These are phyloP conservation scores for Ricordea florida DNA, from an alignment of 92 coral and sea anemone species.

Conservation along the genomic window DNA sequence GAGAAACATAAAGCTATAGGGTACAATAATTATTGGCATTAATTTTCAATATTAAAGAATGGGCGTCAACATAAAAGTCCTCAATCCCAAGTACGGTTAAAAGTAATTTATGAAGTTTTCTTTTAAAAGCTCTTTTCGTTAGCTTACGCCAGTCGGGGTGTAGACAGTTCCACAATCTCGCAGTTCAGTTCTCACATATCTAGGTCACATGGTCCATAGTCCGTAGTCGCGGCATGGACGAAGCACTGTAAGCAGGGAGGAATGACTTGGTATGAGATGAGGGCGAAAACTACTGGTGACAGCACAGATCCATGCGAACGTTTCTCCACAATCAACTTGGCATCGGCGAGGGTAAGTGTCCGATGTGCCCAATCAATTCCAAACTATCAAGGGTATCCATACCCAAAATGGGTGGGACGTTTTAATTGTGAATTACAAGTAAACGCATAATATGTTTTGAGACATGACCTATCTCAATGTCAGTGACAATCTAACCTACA, in stretches of 20 bases:
- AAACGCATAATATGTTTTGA: slow-evolving; percentile 16
- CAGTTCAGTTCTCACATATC: too few species aligned
- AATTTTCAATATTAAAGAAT: too few species aligned
- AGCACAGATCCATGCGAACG: slow-evolving; percentile 2
- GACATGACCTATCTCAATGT: slow-evolving; percentile 16
- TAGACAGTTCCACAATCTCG: too few species aligned
- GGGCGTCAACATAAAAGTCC: too few species aligned
- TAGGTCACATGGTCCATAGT: neutral
- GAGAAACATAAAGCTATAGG: too few species aligned
- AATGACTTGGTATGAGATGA: neutral
- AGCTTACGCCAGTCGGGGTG: too few species aligned
- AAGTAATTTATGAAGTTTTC: too few species aligned
- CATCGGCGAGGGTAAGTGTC: neutral
- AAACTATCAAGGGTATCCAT: too few species aligned
- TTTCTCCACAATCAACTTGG: slow-evolving; percentile 7
- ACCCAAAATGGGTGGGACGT: slow-evolving; percentile 18
- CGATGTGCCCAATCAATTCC: slow-evolving; percentile 11
- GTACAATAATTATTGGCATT: too few species aligned
- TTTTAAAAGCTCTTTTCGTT: too few species aligned
- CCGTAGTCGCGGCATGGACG: neutral
- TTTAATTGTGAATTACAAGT: slow-evolving; percentile 19
- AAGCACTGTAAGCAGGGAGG: slow-evolving; percentile 19
- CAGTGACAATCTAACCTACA: slow-evolving; percentile 16
- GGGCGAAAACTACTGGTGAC: neutral
- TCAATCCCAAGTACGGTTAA: too few species aligned